A percentile compares a stretch with the other conserved stretches of the same genome.
Evolutionary conservation across 2,797 vertebrate genomes (phyloP).

Genomic region (Lagodon rhomboides): DNA sequence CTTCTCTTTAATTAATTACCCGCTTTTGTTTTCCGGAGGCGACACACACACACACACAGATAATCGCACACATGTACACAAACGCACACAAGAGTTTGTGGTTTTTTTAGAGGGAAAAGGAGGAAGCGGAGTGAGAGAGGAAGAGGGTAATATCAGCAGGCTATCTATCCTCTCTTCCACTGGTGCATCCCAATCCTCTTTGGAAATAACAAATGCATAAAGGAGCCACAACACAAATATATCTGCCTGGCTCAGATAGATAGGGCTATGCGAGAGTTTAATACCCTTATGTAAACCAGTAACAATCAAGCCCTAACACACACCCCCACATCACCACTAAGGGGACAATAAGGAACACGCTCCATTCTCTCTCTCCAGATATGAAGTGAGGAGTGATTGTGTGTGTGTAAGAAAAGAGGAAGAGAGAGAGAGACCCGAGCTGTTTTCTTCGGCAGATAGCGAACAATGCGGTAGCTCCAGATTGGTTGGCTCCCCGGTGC

Average conservation of each 20-base stretch:
- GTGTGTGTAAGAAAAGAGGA: slow-evolving; percentile 37
- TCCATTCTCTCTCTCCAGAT: slow-evolving; percentile 81
- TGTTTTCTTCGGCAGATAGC: slow-evolving; percentile 79
- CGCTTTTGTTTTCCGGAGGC: slow-evolving; percentile 79
- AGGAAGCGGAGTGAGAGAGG: slow-evolving; percentile 65
- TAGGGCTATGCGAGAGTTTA: slow-evolving; percentile 84
- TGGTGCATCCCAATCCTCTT: slow-evolving; percentile 86
- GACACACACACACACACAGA: slow-evolving; percentile 55
- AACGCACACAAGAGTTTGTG: slow-evolving; percentile 62
- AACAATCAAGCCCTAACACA: slow-evolving; percentile 87
- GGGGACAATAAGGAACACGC: slow-evolving; percentile 85
- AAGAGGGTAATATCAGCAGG: slow-evolving; percentile 83
- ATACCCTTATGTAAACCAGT: slow-evolving; percentile 88
- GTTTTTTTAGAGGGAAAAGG: slow-evolving; percentile 68
- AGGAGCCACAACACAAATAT: slow-evolving; percentile 86
- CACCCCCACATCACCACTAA: slow-evolving; percentile 85
- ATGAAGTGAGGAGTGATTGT: slow-evolving; percentile 76
- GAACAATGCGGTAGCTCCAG: slow-evolving; percentile 80
- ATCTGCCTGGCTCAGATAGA: slow-evolving; percentile 87
- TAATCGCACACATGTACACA: slow-evolving; percentile 38
- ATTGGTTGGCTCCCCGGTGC: slow-evolving; percentile 79
- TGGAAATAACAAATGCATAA: slow-evolving; percentile 88
- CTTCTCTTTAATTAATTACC: slow-evolving; percentile 85
- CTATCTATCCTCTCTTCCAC: slow-evolving; percentile 85
- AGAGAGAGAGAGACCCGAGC: slow-evolving; percentile 46